A percentile compares a stretch with the other conserved stretches of the same genome.
phyloP scores from a whole-genome alignment of 2,113 vertebrate genomes.

The Pseudopipra pipra region DNA sequence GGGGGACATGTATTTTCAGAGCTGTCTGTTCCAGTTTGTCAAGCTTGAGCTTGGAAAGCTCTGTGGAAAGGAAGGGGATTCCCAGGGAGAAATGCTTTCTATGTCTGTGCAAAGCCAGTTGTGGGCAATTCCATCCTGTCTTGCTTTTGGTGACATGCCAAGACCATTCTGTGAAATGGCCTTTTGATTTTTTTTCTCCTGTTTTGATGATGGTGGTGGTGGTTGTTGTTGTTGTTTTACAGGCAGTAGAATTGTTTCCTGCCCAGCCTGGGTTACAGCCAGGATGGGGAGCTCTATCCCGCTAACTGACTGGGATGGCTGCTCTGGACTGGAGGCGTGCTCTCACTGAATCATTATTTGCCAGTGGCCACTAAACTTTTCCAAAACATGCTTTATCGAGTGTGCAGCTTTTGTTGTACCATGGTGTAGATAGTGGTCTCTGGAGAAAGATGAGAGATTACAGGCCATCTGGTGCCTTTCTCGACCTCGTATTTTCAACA shows the following conservation, averaged over 20 bases:
- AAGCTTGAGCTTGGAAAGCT: background rate
- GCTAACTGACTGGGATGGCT: background rate
- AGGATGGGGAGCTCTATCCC: background rate
- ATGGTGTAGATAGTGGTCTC: background rate
- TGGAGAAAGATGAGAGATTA: background rate
- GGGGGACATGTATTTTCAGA: constrained; percentile 28
- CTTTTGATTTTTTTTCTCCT: background rate
- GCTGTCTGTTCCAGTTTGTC: constrained; percentile 43
- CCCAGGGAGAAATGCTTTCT: background rate
- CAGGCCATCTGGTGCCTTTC: background rate
- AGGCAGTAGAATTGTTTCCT: background rate
- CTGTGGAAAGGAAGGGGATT: constrained; percentile 4
- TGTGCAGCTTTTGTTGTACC: background rate
- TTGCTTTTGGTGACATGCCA: background rate
- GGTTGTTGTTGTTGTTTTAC: background rate
- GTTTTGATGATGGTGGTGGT: background rate
- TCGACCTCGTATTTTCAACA: background rate
- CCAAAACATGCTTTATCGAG: background rate
- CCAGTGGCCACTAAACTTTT: background rate
- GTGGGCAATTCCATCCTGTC: background rate
- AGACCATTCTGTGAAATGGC: background rate
- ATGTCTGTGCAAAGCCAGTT: background rate
- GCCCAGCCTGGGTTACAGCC: background rate
- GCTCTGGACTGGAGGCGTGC: background rate
- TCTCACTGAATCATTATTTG: background rate